Evolutionary conservation across 1,140 invertebrate genomes (phyloP).

Genomic region (Babylonia areolata): DNA sequence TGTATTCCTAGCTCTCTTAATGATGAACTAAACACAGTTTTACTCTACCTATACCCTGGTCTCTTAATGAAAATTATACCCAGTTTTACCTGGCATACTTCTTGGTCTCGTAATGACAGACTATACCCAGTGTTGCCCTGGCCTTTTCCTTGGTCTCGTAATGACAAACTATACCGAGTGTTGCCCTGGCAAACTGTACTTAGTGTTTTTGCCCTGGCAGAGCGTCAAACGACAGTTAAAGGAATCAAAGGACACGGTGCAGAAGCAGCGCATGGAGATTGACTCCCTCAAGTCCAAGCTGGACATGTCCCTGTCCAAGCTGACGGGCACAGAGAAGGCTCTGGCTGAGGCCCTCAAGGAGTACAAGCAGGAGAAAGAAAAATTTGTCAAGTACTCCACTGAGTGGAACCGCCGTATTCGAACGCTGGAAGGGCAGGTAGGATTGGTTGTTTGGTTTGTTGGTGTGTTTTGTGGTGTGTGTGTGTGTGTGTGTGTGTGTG

Average conservation of each 20-base stretch:
- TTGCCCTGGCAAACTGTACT: no score
- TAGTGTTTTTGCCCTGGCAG: no score
- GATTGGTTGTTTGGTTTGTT: not conserved
- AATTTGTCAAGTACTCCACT: slow-evolving; percentile 65
- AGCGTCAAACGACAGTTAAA: slow-evolving; percentile 69
- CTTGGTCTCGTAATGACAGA: no score
- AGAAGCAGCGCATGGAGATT: slow-evolving; percentile 67
- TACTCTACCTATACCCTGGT: no score
- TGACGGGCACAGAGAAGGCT: slow-evolving; percentile 70
- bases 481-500: no score
- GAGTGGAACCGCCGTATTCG: slow-evolving; percentile 70
- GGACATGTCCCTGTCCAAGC: slow-evolving; percentile 68
- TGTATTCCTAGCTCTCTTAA: no score
- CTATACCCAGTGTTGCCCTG: no score
- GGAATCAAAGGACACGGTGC: slow-evolving; percentile 63
- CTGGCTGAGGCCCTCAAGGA: slow-evolving; percentile 69
- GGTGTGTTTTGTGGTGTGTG: not conserved
- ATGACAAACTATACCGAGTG: no score
- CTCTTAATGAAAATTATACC: no score
- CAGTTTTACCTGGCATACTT: no score
- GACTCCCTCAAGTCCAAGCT: slow-evolving; percentile 68
- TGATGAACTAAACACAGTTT: no score
- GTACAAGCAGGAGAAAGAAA: slow-evolving; percentile 68
- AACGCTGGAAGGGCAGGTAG: slow-evolving; percentile 62
- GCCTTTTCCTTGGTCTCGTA: no score